Conservation (phyloP, 2,797 vertebrate genomes). For the Myotis vivesi region DNA sequence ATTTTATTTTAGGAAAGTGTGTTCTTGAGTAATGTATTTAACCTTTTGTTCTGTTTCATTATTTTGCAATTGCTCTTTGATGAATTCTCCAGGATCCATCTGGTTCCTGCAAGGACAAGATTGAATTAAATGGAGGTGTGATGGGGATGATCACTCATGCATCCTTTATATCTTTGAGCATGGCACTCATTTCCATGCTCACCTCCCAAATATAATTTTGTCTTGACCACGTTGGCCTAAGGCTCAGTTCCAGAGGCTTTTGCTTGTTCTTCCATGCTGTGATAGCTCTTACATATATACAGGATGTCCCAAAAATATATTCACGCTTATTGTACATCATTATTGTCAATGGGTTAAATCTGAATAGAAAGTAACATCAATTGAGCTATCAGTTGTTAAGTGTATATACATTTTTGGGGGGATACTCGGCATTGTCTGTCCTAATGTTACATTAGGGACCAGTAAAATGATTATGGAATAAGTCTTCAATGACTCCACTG, state of each 20-base stretch:
- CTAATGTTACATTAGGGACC: not conserved
- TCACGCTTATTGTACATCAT: too few species aligned
- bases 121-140: not conserved
- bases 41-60: constrained; percentile 21
- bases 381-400: too few species aligned
- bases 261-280: not conserved
- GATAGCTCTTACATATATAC: not conserved
- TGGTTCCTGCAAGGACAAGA: not conserved
- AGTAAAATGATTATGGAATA: not conserved
- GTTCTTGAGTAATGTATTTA: not conserved
- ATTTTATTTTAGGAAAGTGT: not conserved
- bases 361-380: too few species aligned
- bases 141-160: not conserved
- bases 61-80: constrained; percentile 14
- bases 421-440: not conserved
- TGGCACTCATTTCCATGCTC: not conserved
- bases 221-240: not conserved
- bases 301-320: too few species aligned
- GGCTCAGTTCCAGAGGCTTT: not conserved
- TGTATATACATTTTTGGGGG: too few species aligned
- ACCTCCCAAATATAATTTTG: not conserved
- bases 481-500: not conserved
- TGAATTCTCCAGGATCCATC: not conserved
- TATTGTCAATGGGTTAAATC: too few species aligned
- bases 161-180: not conserved